These are phyloP conservation scores for Bugulina stolonifera DNA, from an alignment of 2,888 invertebrate species.

Conservation along the genomic window DNA sequence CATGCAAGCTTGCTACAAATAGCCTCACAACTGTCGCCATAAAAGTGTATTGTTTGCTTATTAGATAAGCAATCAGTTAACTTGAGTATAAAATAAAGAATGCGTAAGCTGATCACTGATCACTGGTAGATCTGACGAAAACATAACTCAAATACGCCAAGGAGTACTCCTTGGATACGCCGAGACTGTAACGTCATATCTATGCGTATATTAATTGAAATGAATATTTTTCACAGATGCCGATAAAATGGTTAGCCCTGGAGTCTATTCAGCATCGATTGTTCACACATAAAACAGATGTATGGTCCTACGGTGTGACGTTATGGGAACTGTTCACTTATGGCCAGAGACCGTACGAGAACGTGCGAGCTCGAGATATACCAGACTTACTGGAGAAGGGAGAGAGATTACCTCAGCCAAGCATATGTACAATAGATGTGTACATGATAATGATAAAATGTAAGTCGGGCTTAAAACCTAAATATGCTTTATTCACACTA, in stretches of 20 bases:
- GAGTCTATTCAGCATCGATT: slow-evolving; percentile 93
- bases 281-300: slow-evolving; percentile 95
- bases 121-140: too few species aligned
- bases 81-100: too few species aligned
- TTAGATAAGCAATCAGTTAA: too few species aligned
- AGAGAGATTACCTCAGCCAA: slow-evolving; percentile 83
- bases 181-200: too few species aligned
- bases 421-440: slow-evolving; percentile 88
- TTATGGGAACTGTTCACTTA: slow-evolving; percentile 96
- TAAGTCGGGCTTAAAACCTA: slow-evolving; percentile 35
- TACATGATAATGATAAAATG: slow-evolving; percentile 95
- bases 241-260: slow-evolving; percentile 95
- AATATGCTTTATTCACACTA: too few species aligned
- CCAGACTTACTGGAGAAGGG: slow-evolving; percentile 90
- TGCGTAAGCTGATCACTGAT: too few species aligned
- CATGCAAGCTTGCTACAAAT: background rate
- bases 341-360: slow-evolving; percentile 88
- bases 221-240: slow-evolving; percentile 62
- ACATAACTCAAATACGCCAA: too few species aligned
- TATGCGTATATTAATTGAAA: too few species aligned
- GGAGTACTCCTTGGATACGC: too few species aligned
- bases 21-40: background rate
- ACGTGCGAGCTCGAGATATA: slow-evolving; percentile 82
- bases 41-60: too few species aligned
- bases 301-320: slow-evolving; percentile 97